Percentiles rank a stretch among this genome's conserved stretches.
Conservation (phyloP, 2,888 invertebrate genomes). For the Eristalis tenax region DNA sequence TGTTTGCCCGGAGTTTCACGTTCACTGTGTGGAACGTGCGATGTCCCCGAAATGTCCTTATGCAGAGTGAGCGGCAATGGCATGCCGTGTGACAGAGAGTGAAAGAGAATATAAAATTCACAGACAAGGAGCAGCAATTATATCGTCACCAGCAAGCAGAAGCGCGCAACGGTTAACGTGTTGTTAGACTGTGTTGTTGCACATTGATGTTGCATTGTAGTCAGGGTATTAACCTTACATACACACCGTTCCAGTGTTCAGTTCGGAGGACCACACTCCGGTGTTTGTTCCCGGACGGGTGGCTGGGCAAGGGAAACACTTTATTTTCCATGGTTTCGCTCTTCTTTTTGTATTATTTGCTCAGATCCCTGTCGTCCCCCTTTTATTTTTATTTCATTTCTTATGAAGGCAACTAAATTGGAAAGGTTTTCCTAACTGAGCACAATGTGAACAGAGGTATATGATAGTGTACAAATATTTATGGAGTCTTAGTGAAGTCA, state of each 20-base stretch:
- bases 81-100: neutral
- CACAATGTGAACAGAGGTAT: constrained; percentile 1
- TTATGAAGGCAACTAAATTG: constrained; percentile 52
- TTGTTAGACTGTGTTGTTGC: constrained; percentile 19
- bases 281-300: neutral
- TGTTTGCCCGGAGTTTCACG: neutral
- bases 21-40: constrained; percentile 16
- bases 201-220: constrained; percentile 41
- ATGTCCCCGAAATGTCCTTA: constrained; percentile 40
- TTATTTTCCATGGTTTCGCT: constrained; percentile 37
- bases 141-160: constrained; percentile 35
- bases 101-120: neutral
- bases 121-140: constrained; percentile 44
- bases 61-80: constrained; percentile 2
- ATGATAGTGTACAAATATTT: constrained; percentile 29
- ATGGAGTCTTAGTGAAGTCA: constrained; percentile 31
- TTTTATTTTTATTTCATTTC: constrained; percentile 23
- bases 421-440: constrained; percentile 54
- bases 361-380: neutral
- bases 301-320: constrained; percentile 8
- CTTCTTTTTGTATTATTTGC: neutral
- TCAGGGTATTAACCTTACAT: constrained; percentile 42
- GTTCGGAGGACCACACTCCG: constrained; percentile 7
- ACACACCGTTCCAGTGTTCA: constrained; percentile 14
- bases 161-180: constrained; percentile 33